Base-by-base conservation (phyloP, 2,113 vertebrate genomes). In the Origma solitaria region DNA sequence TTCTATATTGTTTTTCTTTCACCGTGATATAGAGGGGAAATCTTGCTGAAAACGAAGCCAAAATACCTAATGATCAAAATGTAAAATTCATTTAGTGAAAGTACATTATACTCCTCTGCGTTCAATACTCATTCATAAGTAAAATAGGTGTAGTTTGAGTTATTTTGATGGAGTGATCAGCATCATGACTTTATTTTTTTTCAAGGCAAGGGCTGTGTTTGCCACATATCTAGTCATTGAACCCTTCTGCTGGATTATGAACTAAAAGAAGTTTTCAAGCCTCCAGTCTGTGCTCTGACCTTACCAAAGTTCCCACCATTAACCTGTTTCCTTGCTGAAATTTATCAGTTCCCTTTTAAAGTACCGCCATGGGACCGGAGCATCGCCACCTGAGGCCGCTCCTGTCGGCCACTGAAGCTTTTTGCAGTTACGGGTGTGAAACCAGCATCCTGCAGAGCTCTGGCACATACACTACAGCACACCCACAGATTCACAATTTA, bases 81-180 rank as follows among this genome's bases (percentile, higher is more conserved):
- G 16, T 25, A 82, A 56, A 78, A 58, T 53, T 78, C 5, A 45
- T 37, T 69, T 73, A 50, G 22, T 40, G 12, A 44, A 78, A 86
- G 44, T 21, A 45, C 24, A 49, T 64, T 69, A 53, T 77, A 62
- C 3, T 68, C 13, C 30, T 33, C 23, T 33, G 6, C 7, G 4
- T 40, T 82, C 75, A 88, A 82, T 73, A 78, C 27, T 68, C 23
- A 61, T 71, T 77, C 10, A 69, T 82, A 81, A 78, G 44, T 88
- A 93, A 88, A 88, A 77, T 1, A 49, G n/a, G 8, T 49, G 14
- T 16, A 24, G 18, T n/a, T 51, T 38, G 47, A 88, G 31, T 82
- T 54, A 88, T 31, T 54, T 82, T 69, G 72, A 78, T 50, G 31
- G 54, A 86, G 31, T 7, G 21, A 49, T 49, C 47, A 49, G 7